Percentiles rank a stretch among this genome's conserved stretches.
phyloP scores from a whole-genome alignment of 2,888 invertebrate genomes.

The Galerucella nymphaeae region DNA sequence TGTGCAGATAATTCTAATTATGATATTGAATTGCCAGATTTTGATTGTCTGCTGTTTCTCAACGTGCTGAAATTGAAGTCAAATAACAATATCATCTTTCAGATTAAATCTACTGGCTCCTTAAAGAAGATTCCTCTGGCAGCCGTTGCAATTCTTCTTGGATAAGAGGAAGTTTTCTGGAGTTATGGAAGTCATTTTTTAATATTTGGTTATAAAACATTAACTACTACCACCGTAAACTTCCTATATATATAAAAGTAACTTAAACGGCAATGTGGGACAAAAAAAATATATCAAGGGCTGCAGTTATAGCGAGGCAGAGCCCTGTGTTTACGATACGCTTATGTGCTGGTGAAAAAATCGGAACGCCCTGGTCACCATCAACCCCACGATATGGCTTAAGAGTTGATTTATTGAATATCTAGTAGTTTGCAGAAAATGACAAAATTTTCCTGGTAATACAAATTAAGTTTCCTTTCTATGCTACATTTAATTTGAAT shows the following conservation, averaged over 20 bases:
- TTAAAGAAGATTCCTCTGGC: not conserved
- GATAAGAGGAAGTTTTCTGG: not conserved
- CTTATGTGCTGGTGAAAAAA: not conserved
- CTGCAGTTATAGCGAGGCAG: not conserved
- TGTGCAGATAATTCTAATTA: no score
- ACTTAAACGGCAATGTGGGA: no score
- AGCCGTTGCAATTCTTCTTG: not conserved
- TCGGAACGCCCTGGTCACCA: not conserved
- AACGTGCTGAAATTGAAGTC: no score
- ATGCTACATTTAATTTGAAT: not conserved
- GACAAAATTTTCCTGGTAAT: not conserved
- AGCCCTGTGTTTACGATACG: not conserved
- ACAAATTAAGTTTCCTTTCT: no score
- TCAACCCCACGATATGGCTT: not conserved
- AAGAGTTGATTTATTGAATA: not conserved
- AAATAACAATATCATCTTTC: no score
- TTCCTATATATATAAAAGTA: no score
- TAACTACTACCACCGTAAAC: not conserved
- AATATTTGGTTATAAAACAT: not conserved
- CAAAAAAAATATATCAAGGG: not conserved
- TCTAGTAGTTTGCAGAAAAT: not conserved
- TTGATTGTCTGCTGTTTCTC: no score
- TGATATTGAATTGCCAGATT: no score
- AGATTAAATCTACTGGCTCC: not conserved
- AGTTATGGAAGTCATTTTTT: not conserved